A percentile compares a stretch with the other conserved stretches of the same genome.
Evolutionary conservation across 2,888 invertebrate genomes (phyloP).

Genomic region (Deroplatys truncata): DNA sequence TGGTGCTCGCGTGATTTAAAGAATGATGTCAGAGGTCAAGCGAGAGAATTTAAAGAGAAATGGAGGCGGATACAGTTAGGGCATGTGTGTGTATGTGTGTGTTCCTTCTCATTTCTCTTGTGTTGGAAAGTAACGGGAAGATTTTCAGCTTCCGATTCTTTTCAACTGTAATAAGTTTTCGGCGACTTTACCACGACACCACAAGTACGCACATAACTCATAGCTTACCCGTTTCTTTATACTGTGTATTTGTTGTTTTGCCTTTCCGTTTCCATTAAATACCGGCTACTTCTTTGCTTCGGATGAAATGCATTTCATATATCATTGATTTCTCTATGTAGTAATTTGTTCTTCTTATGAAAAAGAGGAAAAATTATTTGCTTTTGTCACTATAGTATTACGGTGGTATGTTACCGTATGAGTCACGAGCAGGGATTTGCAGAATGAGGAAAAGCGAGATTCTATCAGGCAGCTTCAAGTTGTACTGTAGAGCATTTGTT

Average conservation of each 20-base stretch:
- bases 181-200: background rate
- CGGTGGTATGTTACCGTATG: no score
- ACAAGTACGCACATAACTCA: background rate
- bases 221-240: background rate
- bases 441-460: no score
- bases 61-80: background rate
- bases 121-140: background rate
- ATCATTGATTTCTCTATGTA: background rate
- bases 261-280: background rate
- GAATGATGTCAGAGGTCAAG: conserved; percentile 5
- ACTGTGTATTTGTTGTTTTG: background rate
- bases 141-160: background rate
- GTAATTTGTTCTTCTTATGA: no score
- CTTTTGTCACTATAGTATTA: no score
- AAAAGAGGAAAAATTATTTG: no score
- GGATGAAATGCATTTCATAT: background rate
- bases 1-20: background rate
- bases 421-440: no score
- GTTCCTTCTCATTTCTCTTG: background rate
- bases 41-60: conserved; percentile 2
- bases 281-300: background rate
- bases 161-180: background rate
- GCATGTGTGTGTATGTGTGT: background rate
- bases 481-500: no score
- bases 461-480: no score